Conservation (phyloP, 2,113 vertebrate species). For the Hippocampus guttulatus region DNA sequence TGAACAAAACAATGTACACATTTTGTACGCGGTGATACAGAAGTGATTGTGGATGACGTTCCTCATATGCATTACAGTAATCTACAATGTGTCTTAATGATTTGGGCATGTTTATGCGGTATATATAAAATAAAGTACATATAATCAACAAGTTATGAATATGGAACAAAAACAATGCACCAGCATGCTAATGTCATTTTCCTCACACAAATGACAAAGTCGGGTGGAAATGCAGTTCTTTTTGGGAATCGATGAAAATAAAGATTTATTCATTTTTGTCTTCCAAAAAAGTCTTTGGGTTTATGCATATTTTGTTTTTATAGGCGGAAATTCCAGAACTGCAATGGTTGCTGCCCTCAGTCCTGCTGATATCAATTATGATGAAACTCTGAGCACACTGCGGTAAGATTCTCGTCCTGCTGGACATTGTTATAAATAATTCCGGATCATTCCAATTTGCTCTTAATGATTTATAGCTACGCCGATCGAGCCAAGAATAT, state of each 20-base stretch:
- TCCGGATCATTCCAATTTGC: neutral
- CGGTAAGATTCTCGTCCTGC: conserved; percentile 70
- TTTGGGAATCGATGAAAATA: neutral
- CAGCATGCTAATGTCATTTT: neutral
- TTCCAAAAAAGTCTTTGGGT: neutral
- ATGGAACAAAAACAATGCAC: neutral
- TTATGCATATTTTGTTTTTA: neutral
- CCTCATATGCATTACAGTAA: neutral
- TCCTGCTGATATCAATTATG: conserved; percentile 98
- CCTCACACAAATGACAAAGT: neutral
- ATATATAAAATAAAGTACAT: neutral
- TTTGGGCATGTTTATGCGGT: neutral
- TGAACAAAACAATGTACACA: neutral
- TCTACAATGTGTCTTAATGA: neutral
- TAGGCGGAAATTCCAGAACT: conserved; percentile 92
- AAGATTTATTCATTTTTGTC: neutral
- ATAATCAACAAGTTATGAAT: neutral
- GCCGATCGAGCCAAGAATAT: conserved; percentile 97
- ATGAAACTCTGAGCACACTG: conserved; percentile 97
- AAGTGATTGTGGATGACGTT: neutral
- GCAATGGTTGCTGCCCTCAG: conserved; percentile 98
- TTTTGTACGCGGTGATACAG: neutral
- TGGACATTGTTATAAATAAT: neutral
- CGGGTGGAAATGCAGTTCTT: neutral
- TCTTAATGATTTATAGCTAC: conserved; percentile 71